Base-by-base conservation (phyloP, 2,113 vertebrate species). In the Notarius lentiginosus region DNA sequence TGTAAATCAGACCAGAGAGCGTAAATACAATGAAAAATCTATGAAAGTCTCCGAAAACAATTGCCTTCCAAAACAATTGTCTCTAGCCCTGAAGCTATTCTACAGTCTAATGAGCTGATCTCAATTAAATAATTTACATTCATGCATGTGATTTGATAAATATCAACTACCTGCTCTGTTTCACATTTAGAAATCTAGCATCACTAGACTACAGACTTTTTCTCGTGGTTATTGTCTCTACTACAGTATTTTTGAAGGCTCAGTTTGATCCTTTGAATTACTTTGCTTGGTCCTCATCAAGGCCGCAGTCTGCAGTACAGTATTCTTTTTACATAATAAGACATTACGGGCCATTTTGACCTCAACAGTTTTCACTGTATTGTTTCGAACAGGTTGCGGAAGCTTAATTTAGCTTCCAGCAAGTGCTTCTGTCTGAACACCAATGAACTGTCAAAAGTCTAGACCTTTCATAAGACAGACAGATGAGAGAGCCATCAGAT, bases 401-500 rank as follows among this genome's bases (percentile, higher is more conserved):
- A 47, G 30, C 1, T 49, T 80, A 17, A 68, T 81, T 81, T 86
- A 41, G 76, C 76, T 63, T 80, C 30, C 20, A 72, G 77, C 65
- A 41, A 70, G 34, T 72, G 53, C 49, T 81, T 22, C 63, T 60
- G 63, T 68, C 22, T 60, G 55, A 72, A 8, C 30, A 24, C 56
- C 58, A 61, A 6, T 77, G 24, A 65, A 55, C 41, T 76, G 34
- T 85, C 22, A 77, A 77, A 68, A 72, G 53, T 72, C 63, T 86
- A 68, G 75, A 79, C 84, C 79, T 65, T 58, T 68, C 5, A 68
- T 66, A 49, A 68, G 47, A 55, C 22, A 82, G 79, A 49, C 34
- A 82, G 79, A 72, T 61, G 66, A 61, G 27, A 61, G 27, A 24
- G 8, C 49, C 76, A 70, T 70, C n/a, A 56, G 85, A 79, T 84